phyloP scores from a whole-genome alignment of 2,888 invertebrate species.

The Ophion slaviceki region DNA sequence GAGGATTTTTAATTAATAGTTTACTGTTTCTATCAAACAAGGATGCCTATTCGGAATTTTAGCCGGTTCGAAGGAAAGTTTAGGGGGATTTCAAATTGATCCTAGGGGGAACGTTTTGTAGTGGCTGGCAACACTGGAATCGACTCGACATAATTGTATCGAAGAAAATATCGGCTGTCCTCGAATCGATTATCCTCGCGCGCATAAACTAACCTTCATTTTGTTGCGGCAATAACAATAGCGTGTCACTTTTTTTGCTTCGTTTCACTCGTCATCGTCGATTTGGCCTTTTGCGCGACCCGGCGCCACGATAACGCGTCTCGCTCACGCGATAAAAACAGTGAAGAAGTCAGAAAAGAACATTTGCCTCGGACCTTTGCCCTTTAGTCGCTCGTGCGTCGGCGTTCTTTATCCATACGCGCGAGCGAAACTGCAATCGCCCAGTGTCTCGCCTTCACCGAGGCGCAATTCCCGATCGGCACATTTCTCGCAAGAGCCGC shows the following conservation, averaged over 20 bases:
- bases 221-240: background rate
- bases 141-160: background rate
- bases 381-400: background rate
- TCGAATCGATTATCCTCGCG: background rate
- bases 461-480: background rate
- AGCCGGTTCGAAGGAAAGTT: no score
- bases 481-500: background rate
- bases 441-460: background rate
- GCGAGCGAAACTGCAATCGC: background rate
- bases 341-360: background rate
- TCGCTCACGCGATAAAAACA: background rate
- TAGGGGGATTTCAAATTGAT: no score
- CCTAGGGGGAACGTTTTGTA: no score
- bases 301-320: background rate
- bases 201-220: background rate
- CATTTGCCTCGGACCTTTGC: background rate
- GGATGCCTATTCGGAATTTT: no score
- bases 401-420: background rate
- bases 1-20: no score
- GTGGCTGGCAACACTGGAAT: background rate
- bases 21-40: no score
- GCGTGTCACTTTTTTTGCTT: background rate
- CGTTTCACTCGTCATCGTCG: background rate
- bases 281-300: background rate
- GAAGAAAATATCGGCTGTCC: constrained; percentile 2